Conservation (phyloP, 2,888 invertebrate genomes). For the Eledone cirrhosa region DNA sequence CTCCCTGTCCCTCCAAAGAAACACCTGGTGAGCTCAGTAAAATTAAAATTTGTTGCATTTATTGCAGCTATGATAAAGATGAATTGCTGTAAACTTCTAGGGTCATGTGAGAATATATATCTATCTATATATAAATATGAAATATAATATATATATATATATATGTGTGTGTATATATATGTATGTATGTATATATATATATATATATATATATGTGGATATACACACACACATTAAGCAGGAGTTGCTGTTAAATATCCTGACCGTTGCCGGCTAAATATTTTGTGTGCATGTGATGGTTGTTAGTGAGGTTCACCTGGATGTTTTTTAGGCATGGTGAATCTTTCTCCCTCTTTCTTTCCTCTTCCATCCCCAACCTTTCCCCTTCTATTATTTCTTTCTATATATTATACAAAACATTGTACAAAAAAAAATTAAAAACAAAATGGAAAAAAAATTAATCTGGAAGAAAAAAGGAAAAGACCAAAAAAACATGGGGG, state of each 20-base stretch:
- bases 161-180: too few species aligned
- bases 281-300: conserved; percentile 29
- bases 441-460: conserved; percentile 11
- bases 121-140: too few species aligned
- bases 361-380: not conserved
- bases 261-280: conserved; percentile 17
- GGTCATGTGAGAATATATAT: conserved; percentile 6
- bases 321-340: conserved; percentile 23
- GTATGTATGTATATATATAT: too few species aligned
- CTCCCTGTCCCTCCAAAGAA: not conserved
- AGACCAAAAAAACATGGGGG: not conserved
- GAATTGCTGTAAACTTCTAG: conserved; percentile 26
- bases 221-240: too few species aligned
- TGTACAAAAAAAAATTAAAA: conserved; percentile 11
- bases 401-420: not conserved
- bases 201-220: too few species aligned
- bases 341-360: not conserved
- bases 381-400: not conserved
- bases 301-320: conserved; percentile 18
- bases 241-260: not conserved
- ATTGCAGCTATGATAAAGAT: conserved; percentile 8
- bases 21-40: not conserved
- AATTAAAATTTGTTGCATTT: not conserved
- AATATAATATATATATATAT: too few species aligned
- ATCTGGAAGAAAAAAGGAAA: not conserved